These are phyloP conservation scores for Panagrolaimus sp. DNA, from an alignment of 1,140 invertebrate genomes.

Conservation along the genomic window DNA sequence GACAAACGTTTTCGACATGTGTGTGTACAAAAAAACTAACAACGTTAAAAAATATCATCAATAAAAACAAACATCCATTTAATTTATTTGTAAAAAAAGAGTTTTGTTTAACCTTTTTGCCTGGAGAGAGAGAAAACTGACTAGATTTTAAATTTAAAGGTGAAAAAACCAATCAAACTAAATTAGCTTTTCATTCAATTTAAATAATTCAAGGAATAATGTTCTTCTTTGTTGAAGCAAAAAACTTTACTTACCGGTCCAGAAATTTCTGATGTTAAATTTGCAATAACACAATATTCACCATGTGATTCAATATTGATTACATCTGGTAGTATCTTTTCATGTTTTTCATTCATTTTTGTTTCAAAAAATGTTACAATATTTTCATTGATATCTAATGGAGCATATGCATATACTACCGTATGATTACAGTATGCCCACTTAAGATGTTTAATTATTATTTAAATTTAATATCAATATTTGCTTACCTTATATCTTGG, in stretches of 20 bases:
- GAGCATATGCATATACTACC: constrained; percentile 71
- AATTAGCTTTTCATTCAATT: too few species aligned
- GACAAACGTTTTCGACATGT: too few species aligned
- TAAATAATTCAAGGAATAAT: too few species aligned
- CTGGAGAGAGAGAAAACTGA: too few species aligned
- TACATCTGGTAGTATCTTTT: constrained; percentile 69
- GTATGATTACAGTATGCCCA: constrained; percentile 86
- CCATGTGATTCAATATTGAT: constrained; percentile 68
- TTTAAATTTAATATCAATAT: constrained; percentile 11
- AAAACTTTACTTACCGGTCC: constrained; percentile 40
- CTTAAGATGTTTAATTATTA: constrained; percentile 46
- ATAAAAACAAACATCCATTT: too few species aligned
- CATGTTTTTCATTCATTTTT: constrained; percentile 74
- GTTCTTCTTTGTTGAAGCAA: too few species aligned
- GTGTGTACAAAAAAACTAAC: too few species aligned
- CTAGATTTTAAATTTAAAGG: too few species aligned
- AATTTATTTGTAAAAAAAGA: too few species aligned
- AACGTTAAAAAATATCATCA: too few species aligned
- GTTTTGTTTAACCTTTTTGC: too few species aligned
- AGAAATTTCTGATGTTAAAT: constrained; percentile 63
- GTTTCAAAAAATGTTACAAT: constrained; percentile 77
- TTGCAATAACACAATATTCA: constrained; percentile 74
- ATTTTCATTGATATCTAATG: constrained; percentile 65
- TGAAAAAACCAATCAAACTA: too few species aligned
- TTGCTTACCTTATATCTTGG: constrained; percentile 80